Evolutionary conservation across 2,797 vertebrate species (phyloP), one percentile per base, ranked within the genome.

Genomic region (Hippoglossus hippoglossus): DNA sequence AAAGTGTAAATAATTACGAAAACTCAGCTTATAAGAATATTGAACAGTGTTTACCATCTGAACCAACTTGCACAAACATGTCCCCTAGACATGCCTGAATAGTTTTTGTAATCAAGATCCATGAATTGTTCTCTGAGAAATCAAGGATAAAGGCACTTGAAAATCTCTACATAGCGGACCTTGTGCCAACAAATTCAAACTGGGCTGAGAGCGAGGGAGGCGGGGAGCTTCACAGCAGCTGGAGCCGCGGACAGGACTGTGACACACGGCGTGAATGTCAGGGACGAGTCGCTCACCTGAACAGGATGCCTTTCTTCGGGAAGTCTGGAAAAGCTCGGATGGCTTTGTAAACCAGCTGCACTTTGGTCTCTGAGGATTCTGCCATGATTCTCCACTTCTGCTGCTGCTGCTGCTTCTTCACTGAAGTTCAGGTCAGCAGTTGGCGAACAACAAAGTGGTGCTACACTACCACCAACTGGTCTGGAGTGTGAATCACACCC

Each of bases 301-400:
- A 95, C 26, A 87, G 0, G 36, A 95, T 85, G 0, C 94, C 94
- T 73, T 92, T 86, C 36, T 63, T 83, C 0, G 94, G 94, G 13
- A 95, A 95, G 68, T 94, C 93, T 0, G 75, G 81, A 53, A 92
- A 87, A 0, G 56, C 2, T 25, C 83, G 75, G 7, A 95, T 75
- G 54, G 73, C 72, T 8, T 46, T 64, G 0, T 26, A 25, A 16
- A 95, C 57, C 6, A 89, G 66, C 28, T 90, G 81, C 2, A 92
- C 67, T 36, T 93, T 94, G 0, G 75, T 67, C 1, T 85, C 75
- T 0, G 44, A 3, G 1, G 2, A 36, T 0, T 44, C 46, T 5
- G 79, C 90, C 92, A 93, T 94, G 6, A 49, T 22, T 24, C 36
- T 4, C 16, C 21, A 0, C 3, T 3, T 1, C 6, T 28, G 18